Base-by-base conservation (phyloP, 1,140 invertebrate genomes). In the Penaeus indicus region DNA sequence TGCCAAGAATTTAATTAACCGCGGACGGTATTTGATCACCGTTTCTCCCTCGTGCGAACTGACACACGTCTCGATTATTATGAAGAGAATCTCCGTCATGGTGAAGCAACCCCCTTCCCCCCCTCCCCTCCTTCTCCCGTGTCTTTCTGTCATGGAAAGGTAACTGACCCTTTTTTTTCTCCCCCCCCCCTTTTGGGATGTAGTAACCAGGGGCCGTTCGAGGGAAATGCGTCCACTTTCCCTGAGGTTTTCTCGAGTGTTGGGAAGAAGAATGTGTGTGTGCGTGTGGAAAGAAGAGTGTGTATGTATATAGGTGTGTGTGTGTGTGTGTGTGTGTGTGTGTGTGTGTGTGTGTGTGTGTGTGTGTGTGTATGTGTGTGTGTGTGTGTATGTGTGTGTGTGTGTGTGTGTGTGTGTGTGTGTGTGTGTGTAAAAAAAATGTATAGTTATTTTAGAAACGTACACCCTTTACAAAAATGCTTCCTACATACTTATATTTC, bases 401-500 rank as follows among this genome's bases (percentile, higher is more conserved):
- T 62, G 27, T 62, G 38, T 62, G 27, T 83, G 62, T n/a, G 62
- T 63, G 62, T 62, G 25, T 83, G 62, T n/a, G 27, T 67, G n/a
- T 83, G 25, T 63, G 25, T 62, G 62, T 83, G n/a, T n/a, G 62
- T n/a, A 27, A 16, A 69, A n/a, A 72, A 13, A 18, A 2, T 18
- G 47, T 60, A n/a, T 64, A 63, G 27, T 13, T 32, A 22, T 81
- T 27, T 81, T 25, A 42, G 38, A 42, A 42, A 42, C 3, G 38
- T 42, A 42, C 3, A 42, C 38, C 38, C 38, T 42, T 42, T 42
- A 42, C 38, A 42, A 42, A 32, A 32, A 32, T 32, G 32, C 2
- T 32, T 32, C 32, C 32, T 32, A 32, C 32, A 32, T 32, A 32
- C 32, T 32, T 32, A 32, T 32, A 32, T 8, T 42, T 4, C 38